Evolutionary conservation across 1,140 invertebrate genomes (phyloP).

Genomic region (Argopecten irradians): DNA sequence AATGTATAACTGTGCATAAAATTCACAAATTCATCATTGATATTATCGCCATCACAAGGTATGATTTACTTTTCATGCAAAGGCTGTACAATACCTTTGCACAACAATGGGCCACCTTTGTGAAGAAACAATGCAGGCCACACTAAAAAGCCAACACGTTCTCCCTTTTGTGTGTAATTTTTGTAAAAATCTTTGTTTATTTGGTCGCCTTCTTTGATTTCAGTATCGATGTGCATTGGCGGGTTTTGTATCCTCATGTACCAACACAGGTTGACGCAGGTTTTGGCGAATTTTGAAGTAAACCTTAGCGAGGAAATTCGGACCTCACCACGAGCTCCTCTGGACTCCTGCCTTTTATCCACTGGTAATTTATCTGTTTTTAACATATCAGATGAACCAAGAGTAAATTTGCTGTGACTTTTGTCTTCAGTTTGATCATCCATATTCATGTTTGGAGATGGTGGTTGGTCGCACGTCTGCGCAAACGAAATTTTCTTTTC

Average conservation of each 20-base stretch:
- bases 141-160: conserved; percentile 29
- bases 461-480: not conserved
- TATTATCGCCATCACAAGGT: no score
- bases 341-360: not conserved
- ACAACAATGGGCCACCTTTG: conserved; percentile 42
- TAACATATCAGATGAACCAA: no score
- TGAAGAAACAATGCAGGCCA: conserved; percentile 47
- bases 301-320: not conserved
- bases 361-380: not conserved
- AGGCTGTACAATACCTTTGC: conserved; percentile 46
- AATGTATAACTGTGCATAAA: no score
- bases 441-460: not conserved
- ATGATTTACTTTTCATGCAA: no score
- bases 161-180: conserved; percentile 33
- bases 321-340: no score
- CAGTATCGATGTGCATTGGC: conserved; percentile 29
- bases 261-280: conserved; percentile 38
- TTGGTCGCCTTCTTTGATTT: not conserved
- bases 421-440: not conserved
- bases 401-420: not conserved
- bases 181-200: conserved; percentile 38
- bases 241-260: conserved; percentile 42
- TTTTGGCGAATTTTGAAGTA: conserved; percentile 21
- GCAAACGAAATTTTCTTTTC: not conserved
- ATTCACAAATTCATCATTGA: no score